phyloP scores from a whole-genome alignment of 2,888 invertebrate species.

The Leptopilina myrica region DNA sequence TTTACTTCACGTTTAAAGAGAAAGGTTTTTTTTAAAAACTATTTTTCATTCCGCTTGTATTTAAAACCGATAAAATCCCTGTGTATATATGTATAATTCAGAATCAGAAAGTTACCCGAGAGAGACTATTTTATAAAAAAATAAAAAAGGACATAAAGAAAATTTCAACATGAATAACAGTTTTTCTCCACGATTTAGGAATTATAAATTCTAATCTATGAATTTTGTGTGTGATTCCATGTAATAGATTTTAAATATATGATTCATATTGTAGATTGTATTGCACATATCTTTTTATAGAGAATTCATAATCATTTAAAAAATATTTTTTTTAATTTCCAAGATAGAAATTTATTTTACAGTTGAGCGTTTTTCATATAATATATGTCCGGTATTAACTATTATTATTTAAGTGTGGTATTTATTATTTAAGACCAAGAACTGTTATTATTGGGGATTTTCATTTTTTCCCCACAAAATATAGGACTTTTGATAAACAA shows the following conservation, averaged over 20 bases:
- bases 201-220: background rate
- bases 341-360: background rate
- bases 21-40: constrained; percentile 25
- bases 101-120: constrained; percentile 3
- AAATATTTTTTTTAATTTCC: background rate
- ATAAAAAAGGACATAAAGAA: background rate
- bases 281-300: background rate
- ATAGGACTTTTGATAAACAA: constrained; percentile 15
- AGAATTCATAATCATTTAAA: background rate
- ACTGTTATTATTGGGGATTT: background rate
- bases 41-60: constrained; percentile 19
- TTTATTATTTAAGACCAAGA: background rate
- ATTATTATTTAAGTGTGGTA: too few species aligned
- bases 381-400: too few species aligned
- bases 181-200: constrained; percentile 4
- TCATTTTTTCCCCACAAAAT: background rate
- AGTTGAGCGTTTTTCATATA: background rate
- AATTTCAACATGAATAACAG: background rate
- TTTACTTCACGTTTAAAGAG: background rate
- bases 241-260: too few species aligned
- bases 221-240: too few species aligned
- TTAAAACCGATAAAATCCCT: background rate
- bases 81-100: constrained; percentile 16
- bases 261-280: too few species aligned
- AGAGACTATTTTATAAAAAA: background rate